Conservation (phyloP, 2,797 vertebrate genomes). For the Coilia nasus region DNA sequence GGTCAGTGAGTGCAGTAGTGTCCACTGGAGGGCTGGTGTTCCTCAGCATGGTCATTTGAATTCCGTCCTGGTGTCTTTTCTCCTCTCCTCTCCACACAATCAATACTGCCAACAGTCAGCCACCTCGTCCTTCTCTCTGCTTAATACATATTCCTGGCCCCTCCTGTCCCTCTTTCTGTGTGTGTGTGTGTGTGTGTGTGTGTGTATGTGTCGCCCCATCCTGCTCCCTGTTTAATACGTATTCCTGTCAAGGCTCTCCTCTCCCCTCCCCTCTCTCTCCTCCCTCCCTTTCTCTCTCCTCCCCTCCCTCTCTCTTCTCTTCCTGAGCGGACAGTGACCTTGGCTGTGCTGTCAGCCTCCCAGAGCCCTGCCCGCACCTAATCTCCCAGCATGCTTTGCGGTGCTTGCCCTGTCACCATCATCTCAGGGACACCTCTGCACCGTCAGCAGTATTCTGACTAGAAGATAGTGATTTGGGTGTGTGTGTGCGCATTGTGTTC, state of each 20-base stretch:
- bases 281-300: no score
- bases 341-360: constrained; percentile 34
- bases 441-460: constrained; percentile 49
- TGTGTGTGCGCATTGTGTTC: background rate
- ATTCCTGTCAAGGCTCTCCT: background rate
- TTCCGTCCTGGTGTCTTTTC: background rate
- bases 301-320: background rate
- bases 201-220: no score
- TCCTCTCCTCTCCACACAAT: background rate
- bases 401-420: constrained; percentile 16
- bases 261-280: no score
- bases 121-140: background rate
- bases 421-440: constrained; percentile 35
- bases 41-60: background rate
- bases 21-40: background rate
- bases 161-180: no score
- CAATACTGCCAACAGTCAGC: background rate
- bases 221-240: background rate
- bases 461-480: constrained; percentile 25
- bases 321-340: constrained; percentile 36
- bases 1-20: background rate
- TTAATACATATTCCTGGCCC: no score
- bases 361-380: constrained; percentile 28
- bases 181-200: no score
- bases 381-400: constrained; percentile 22